Conservation (phyloP, 2,888 invertebrate species). For the Macrophya alboannulata region DNA sequence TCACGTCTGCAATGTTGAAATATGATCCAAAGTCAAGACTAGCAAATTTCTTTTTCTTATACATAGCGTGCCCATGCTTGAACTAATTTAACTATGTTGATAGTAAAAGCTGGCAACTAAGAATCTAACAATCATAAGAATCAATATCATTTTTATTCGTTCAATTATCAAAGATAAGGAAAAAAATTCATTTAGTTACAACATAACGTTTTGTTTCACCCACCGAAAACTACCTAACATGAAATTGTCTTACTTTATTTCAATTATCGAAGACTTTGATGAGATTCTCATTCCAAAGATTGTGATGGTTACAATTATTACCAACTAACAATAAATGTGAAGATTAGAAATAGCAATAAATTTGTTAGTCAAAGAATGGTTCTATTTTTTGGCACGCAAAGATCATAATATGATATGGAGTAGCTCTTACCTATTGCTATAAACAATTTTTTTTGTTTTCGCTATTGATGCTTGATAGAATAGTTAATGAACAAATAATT, state of each 20-base stretch:
- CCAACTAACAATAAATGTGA: not conserved
- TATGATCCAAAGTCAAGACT: conserved; percentile 8
- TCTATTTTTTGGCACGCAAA: conserved; percentile 10
- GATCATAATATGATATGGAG: not conserved
- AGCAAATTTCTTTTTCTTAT: not conserved
- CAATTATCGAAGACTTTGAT: not conserved
- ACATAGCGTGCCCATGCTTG: not conserved
- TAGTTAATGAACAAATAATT: conserved; percentile 12
- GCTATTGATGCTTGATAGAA: not conserved
- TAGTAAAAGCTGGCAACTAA: not conserved
- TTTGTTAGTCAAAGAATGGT: not conserved
- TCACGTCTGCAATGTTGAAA: not conserved
- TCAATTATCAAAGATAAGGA: not conserved
- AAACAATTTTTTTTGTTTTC: not conserved
- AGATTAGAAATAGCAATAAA: conserved; percentile 4
- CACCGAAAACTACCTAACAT: not conserved
- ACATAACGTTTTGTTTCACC: not conserved
- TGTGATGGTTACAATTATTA: conserved; percentile 14
- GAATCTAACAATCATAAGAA: not conserved
- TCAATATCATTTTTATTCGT: not conserved
- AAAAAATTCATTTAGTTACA: not conserved
- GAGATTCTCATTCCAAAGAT: conserved; percentile 50
- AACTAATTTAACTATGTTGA: not conserved
- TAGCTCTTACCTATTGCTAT: not conserved
- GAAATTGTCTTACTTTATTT: conserved; percentile 26